These are phyloP conservation scores for Magallana gigas DNA, from an alignment of 1,140 invertebrate species.

Conservation along the genomic window DNA sequence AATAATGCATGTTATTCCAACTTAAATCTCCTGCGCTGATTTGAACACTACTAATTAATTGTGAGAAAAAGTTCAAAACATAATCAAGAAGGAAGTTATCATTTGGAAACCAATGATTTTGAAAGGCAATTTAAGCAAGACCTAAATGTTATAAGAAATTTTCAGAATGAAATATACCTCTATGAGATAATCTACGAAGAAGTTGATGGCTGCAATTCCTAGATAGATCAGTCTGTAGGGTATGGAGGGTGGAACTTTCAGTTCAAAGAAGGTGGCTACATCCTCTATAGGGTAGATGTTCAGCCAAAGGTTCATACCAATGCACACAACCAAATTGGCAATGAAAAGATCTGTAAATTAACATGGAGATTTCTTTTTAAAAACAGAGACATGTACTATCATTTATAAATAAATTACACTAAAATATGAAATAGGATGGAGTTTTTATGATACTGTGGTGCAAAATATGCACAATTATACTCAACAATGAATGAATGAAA, in stretches of 20 bases:
- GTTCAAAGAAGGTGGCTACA: slow-evolving; percentile 71
- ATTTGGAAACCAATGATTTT: too few species aligned
- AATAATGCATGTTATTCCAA: too few species aligned
- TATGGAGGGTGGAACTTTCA: slow-evolving; percentile 68
- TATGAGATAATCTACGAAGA: slow-evolving; percentile 68
- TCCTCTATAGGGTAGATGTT: slow-evolving; percentile 72
- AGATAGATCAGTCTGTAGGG: slow-evolving; percentile 68
- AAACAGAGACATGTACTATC: neutral
- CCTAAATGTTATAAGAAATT: neutral
- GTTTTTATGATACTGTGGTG: too few species aligned
- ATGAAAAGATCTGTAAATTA: slow-evolving; percentile 70
- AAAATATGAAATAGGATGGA: too few species aligned
- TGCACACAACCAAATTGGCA: slow-evolving; percentile 65
- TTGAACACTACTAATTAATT: too few species aligned
- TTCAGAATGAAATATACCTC: slow-evolving; percentile 65
- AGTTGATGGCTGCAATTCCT: slow-evolving; percentile 71
- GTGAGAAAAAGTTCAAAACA: too few species aligned
- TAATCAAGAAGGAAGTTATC: too few species aligned
- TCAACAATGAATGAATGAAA: too few species aligned
- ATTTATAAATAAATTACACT: too few species aligned
- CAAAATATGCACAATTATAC: too few species aligned
- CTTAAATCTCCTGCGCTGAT: too few species aligned
- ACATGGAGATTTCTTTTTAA: neutral
- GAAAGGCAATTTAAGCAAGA: too few species aligned
- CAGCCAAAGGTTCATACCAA: slow-evolving; percentile 69